Percentiles rank a stretch among this genome's conserved stretches.
phyloP scores from a whole-genome alignment of 1,140 invertebrate species.

The Lerema accius region DNA sequence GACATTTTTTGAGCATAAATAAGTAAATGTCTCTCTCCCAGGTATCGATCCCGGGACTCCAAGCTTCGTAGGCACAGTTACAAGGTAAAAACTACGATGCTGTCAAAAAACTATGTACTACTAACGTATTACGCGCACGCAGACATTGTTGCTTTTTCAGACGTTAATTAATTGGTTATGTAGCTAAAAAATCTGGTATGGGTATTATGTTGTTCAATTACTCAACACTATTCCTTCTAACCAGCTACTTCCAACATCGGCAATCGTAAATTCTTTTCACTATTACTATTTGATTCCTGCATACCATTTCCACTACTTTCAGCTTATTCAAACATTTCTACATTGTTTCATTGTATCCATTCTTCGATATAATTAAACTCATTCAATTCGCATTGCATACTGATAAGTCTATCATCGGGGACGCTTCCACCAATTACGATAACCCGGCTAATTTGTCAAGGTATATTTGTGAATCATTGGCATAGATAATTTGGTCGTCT shows the following conservation, averaged over 20 bases:
- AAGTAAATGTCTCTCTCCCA: too few species aligned
- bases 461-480: slow-evolving; percentile 2
- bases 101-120: too few species aligned
- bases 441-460: slow-evolving; percentile 19
- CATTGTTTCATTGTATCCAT: slow-evolving; percentile 3
- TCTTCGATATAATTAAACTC: not conserved
- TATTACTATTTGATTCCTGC: not conserved
- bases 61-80: too few species aligned
- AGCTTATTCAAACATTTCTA: not conserved
- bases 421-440: slow-evolving; percentile 19
- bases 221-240: too few species aligned
- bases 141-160: too few species aligned
- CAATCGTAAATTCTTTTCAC: slow-evolving; percentile 3
- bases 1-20: too few species aligned
- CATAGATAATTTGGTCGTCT: slow-evolving; percentile 19
- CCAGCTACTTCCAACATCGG: not conserved
- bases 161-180: too few species aligned
- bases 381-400: slow-evolving; percentile 2
- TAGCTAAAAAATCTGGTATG: too few species aligned
- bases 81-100: too few species aligned
- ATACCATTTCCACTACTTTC: not conserved
- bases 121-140: too few species aligned
- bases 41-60: too few species aligned
- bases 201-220: too few species aligned
- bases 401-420: slow-evolving; percentile 24